Evolutionary conservation across 2,888 invertebrate species (phyloP).

Genomic region (Alentia gelatinosa): DNA sequence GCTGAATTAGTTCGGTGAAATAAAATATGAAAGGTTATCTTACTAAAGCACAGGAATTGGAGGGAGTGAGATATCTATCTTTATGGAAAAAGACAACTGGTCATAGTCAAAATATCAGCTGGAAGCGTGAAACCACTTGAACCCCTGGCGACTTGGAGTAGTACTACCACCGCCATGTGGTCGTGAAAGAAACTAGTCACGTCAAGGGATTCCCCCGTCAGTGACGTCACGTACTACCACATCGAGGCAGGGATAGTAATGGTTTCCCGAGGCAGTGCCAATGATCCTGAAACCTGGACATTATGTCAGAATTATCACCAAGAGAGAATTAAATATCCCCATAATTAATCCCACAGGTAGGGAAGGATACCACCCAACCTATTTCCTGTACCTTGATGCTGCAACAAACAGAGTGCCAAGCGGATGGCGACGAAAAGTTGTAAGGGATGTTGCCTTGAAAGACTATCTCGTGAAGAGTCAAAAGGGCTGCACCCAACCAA

Average conservation of each 20-base stretch:
- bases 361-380: background rate
- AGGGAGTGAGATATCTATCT: too few species aligned
- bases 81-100: too few species aligned
- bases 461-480: background rate
- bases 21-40: too few species aligned
- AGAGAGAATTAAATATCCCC: background rate
- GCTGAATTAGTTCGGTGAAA: too few species aligned
- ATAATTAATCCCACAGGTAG: background rate
- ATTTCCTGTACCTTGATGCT: background rate
- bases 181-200: too few species aligned
- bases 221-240: background rate
- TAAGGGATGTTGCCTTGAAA: background rate
- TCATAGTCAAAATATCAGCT: too few species aligned
- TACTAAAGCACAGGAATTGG: too few species aligned
- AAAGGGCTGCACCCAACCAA: background rate
- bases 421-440: background rate
- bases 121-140: too few species aligned
- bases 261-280: background rate
- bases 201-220: background rate
- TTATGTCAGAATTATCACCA: background rate
- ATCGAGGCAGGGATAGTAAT: conserved; percentile 2
- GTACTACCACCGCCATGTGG: too few species aligned
- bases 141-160: too few species aligned
- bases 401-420: background rate
- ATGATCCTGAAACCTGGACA: background rate